phyloP scores from a whole-genome alignment of 2,113 vertebrate species.

The Carassius carassius region DNA sequence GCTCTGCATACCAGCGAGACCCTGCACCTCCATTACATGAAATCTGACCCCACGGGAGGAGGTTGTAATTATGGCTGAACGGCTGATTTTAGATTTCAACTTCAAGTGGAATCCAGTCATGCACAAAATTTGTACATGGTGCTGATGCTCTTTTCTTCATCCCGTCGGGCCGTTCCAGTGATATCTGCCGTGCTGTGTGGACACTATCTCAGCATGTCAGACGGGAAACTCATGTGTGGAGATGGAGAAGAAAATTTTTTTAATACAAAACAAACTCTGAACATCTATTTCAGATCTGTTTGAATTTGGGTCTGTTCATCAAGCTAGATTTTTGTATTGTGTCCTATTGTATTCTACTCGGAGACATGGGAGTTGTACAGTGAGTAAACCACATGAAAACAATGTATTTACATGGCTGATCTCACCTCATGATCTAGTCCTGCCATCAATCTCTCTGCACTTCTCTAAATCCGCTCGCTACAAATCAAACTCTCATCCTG shows the following conservation, averaged over 20 bases:
- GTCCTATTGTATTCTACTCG: neutral
- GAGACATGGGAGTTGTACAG: neutral
- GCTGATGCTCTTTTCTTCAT: constrained; percentile 42
- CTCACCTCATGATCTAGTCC: constrained; percentile 9
- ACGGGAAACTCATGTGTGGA: neutral
- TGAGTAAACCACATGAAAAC: constrained; percentile 11
- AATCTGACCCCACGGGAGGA: constrained; percentile 46
- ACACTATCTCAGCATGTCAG: constrained; percentile 13
- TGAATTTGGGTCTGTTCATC: neutral
- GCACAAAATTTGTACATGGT: constrained; percentile 59
- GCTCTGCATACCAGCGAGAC: constrained; percentile 27
- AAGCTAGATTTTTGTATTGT: neutral
- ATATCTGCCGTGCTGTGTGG: constrained; percentile 10
- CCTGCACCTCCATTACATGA: constrained; percentile 55
- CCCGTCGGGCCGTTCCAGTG: constrained; percentile 3
- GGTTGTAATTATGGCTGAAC: constrained; percentile 60
- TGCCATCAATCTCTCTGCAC: constrained; percentile 48
- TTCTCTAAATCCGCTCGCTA: constrained; percentile 31
- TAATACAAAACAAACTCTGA: neutral
- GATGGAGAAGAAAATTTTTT: neutral
- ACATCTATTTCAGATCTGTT: neutral
- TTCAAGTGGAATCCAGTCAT: constrained; percentile 57
- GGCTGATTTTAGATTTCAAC: constrained; percentile 59
- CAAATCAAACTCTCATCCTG: constrained; percentile 52
- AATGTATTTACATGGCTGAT: constrained; percentile 28